phyloP scores from a whole-genome alignment of 2,888 invertebrate genomes.

The Nemoura dubitans region DNA sequence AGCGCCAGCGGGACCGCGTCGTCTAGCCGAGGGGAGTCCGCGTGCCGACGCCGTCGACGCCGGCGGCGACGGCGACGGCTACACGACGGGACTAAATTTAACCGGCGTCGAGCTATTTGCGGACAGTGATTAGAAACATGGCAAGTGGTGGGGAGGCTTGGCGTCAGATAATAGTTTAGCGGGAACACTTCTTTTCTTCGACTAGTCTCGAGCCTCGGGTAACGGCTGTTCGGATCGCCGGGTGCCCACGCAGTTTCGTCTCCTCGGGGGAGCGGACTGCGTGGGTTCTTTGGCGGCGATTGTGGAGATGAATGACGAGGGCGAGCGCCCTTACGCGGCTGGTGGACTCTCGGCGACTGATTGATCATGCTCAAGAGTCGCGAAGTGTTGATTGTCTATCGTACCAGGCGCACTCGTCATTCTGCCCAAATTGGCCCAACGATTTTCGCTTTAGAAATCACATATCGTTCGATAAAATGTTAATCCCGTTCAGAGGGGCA shows the following conservation, averaged over 20 bases:
- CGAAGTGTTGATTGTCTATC: no score
- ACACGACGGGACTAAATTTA: conserved; percentile 16
- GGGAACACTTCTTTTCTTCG: neutral
- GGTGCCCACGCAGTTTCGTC: neutral
- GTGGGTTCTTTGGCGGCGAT: neutral
- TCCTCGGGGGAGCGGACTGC: neutral
- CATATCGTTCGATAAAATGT: no score
- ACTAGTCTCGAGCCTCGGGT: no score
- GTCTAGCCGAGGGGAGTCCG: conserved; percentile 28
- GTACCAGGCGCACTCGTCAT: no score
- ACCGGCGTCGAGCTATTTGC: conserved; percentile 16
- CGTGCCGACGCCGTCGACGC: neutral
- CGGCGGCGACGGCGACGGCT: neutral
- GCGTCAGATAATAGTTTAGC: neutral
- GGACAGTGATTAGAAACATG: conserved; percentile 23
- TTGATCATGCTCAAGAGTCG: no score
- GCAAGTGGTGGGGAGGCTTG: neutral
- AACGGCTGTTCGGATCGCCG: neutral
- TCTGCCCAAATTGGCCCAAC: no score
- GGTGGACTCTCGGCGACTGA: no score
- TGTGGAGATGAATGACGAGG: no score
- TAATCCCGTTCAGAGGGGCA: no score
- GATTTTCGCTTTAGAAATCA: no score
- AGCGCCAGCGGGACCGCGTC: neutral
- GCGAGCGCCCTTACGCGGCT: no score